Evolutionary conservation across 2,888 invertebrate genomes (phyloP), one percentile per base, ranked within the genome.

Genomic region (Acrobasis consociella): DNA sequence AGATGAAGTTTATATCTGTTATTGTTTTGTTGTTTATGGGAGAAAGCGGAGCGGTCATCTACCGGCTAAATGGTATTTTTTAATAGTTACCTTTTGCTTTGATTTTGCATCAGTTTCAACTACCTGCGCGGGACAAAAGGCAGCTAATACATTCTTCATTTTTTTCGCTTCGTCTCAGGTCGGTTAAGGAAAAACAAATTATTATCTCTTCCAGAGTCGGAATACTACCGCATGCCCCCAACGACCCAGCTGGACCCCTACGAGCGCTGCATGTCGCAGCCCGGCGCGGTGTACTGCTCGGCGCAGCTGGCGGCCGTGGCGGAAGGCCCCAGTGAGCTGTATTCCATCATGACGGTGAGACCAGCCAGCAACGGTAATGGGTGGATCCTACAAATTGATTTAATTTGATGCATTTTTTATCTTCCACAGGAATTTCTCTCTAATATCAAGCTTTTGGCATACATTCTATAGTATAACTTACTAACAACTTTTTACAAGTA

Each of bases 271-370:
- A 59, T 80, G 42, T 60, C 62, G 5, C 9, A 49, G 0, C 69
- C 73, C 0, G 74, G 69, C 0, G 76, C 68, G 0, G 16, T 68
- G 8, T 81, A 77, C 70, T 81, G 81, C 69, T 68, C 69, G 1
- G 69, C 70, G 1, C 60, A 67, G 17, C 62, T 71, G 8, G 58
- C 51, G 9, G 65, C 76, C 5, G 70, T 74, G 5, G 22, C 76
- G 0, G 74, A 80, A 5, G n/a, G 50, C 0, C 65, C 67, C 9
- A 75, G 58, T 39, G 59, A 71, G 5, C 70, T 80, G 10, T 70
- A 73, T n/a, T 62, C 66, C 5, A 62, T 71, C 53, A 79, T 80
- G 56, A 60, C 65, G 64, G 81, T 81, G 65, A 62, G 63, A n/a
- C n/a, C n/a, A n/a, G n/a, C n/a, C n/a, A n/a, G n/a, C n/a, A n/a